Conservation (phyloP, 2,113 vertebrate genomes). For the Leuciscus idus region DNA sequence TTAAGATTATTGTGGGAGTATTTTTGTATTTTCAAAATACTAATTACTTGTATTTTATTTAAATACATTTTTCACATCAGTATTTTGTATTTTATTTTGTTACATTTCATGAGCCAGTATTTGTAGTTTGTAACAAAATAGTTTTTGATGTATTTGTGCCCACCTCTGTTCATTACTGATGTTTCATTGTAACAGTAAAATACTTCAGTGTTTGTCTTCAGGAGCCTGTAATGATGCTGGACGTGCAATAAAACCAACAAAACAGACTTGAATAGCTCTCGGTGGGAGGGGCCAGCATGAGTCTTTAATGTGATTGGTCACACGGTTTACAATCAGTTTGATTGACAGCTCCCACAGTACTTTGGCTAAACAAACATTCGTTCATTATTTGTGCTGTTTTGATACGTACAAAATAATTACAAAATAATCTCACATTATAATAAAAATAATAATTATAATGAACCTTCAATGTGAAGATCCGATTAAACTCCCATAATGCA, state of each 20-base stretch:
- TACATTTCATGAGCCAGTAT: too few relatives aligned
- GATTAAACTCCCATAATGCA: conserved; percentile 42
- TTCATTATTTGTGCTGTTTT: conserved; percentile 28
- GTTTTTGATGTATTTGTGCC: too few relatives aligned
- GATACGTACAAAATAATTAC: conserved; percentile 55
- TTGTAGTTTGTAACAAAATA: too few relatives aligned
- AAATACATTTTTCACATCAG: too few relatives aligned
- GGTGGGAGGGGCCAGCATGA: conserved; percentile 33
- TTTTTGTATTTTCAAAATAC: too few relatives aligned
- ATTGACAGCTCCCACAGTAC: conserved; percentile 21
- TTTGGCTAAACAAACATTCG: conserved; percentile 49
- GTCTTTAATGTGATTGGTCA: conserved; percentile 57
- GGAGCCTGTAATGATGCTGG: not conserved
- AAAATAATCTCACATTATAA: conserved; percentile 45
- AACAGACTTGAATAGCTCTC: not conserved
- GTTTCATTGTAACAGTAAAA: not conserved
- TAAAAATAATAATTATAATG: conserved; percentile 49
- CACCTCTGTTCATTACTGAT: too few relatives aligned
- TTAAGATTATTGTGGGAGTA: too few relatives aligned
- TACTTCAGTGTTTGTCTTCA: not conserved
- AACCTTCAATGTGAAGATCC: conserved; percentile 61
- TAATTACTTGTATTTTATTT: too few relatives aligned
- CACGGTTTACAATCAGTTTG: conserved; percentile 16
- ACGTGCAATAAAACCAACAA: not conserved
- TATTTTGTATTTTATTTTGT: too few relatives aligned